These are phyloP conservation scores for Morpho achilles DNA, from an alignment of 2,888 invertebrate genomes.

Conservation along the genomic window DNA sequence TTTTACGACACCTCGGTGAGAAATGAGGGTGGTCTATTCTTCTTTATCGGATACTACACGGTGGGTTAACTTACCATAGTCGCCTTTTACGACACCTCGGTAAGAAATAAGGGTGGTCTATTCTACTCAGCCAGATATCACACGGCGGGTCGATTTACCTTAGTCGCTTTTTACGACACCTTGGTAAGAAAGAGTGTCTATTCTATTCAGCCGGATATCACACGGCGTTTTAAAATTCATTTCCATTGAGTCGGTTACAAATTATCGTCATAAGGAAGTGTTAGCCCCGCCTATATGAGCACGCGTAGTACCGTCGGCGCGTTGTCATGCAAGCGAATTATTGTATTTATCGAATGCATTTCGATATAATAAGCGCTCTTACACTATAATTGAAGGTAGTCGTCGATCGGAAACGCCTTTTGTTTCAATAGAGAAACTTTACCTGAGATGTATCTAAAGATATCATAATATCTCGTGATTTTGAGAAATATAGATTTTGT, in stretches of 20 bases:
- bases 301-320: conserved; percentile 37
- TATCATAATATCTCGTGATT: conserved; percentile 10
- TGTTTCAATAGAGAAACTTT: conserved; percentile 10
- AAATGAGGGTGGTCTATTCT: too few species aligned
- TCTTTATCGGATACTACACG: too few species aligned
- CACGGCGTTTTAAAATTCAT: too few species aligned
- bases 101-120: too few species aligned
- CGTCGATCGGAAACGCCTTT: conserved; percentile 44
- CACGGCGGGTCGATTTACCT: too few species aligned
- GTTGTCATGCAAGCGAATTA: conserved; percentile 60
- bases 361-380: conserved; percentile 67
- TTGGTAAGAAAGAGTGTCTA: too few species aligned
- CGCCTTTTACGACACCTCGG: too few species aligned
- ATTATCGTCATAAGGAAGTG: conserved; percentile 34
- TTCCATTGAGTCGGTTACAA: neutral
- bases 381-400: conserved; percentile 61
- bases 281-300: conserved; percentile 27
- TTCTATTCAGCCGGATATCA: too few species aligned
- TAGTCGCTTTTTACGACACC: too few species aligned
- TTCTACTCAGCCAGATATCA: too few species aligned
- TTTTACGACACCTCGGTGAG: too few species aligned
- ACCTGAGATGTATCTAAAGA: conserved; percentile 34
- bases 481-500: neutral
- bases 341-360: conserved; percentile 64
- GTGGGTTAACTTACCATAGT: too few species aligned